Percentiles rank a stretch among this genome's conserved stretches.
Evolutionary conservation across 2,113 vertebrate genomes (phyloP).

Genomic region (Pyxicephalus adspersus): DNA sequence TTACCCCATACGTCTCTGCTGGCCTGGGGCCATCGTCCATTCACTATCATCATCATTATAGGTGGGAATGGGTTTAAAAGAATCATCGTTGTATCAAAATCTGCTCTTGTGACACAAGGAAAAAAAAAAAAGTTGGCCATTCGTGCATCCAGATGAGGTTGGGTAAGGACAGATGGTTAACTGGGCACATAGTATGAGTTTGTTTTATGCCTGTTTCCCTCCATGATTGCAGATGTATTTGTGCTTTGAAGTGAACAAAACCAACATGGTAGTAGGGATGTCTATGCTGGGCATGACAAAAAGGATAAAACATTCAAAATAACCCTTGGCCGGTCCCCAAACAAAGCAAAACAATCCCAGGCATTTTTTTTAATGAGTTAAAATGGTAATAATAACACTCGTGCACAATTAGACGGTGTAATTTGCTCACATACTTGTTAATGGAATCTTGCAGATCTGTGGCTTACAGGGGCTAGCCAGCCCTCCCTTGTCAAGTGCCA

Average conservation of each 20-base stretch:
- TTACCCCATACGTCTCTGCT: no score
- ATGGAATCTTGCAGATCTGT: constrained; percentile 68
- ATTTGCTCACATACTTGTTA: constrained; percentile 74
- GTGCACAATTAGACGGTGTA: constrained; percentile 71
- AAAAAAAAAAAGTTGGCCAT: constrained; percentile 32
- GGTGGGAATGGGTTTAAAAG: no score
- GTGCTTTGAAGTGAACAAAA: constrained; percentile 46
- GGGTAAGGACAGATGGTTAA: constrained; percentile 56
- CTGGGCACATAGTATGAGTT: constrained; percentile 37
- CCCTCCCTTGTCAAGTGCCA: constrained; percentile 65
- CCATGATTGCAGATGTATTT: constrained; percentile 48
- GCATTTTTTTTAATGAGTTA: background rate
- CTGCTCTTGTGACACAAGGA: constrained; percentile 31
- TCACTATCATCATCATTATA: no score
- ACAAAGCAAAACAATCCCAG: constrained; percentile 16
- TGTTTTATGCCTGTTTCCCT: constrained; percentile 53
- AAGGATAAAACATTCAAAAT: constrained; percentile 55
- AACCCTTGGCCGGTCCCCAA: background rate
- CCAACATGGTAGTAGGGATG: constrained; percentile 60
- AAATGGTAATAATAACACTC: constrained; percentile 31
- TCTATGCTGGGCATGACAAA: constrained; percentile 62
- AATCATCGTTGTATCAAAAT: background rate
- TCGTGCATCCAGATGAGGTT: constrained; percentile 45
- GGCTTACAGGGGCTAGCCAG: constrained; percentile 64
- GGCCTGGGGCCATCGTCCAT: no score